A percentile compares a stretch with the other conserved stretches of the same genome.
Conservation (phyloP, 2,113 vertebrate genomes). For the Vombatus ursinus region DNA sequence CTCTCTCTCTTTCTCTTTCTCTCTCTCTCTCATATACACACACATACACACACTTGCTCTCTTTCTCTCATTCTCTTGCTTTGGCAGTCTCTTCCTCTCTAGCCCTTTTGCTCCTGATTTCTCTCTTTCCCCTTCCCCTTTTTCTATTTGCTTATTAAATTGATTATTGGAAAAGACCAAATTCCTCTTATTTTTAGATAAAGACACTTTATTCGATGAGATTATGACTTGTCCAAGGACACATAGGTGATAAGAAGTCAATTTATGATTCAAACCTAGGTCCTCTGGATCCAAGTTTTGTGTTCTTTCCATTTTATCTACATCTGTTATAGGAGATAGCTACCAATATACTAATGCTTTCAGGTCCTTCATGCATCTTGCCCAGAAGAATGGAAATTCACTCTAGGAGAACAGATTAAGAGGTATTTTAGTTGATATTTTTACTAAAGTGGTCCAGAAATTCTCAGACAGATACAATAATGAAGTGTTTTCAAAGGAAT, state of each 20-base stretch:
- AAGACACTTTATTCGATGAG: not conserved
- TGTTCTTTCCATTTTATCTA: not conserved
- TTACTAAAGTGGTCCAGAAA: too few species aligned
- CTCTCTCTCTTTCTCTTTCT: not conserved
- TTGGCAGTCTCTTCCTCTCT: not conserved
- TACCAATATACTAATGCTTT: not conserved
- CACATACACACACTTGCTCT: too few species aligned
- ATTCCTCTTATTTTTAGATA: not conserved
- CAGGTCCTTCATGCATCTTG: not conserved
- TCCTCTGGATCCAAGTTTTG: not conserved
- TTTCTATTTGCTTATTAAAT: not conserved
- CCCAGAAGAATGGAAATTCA: not conserved
- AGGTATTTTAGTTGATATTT: too few species aligned
- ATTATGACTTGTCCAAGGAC: not conserved
- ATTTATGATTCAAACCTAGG: not conserved
- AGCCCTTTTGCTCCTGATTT: not conserved
- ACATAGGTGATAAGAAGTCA: not conserved
- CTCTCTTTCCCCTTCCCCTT: not conserved
- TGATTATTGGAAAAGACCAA: not conserved
- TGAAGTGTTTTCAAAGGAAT: conserved; percentile 74
- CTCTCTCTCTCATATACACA: not conserved
- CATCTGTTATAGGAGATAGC: not conserved
- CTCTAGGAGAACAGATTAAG: conserved; percentile 51
- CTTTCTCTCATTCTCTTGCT: not conserved
- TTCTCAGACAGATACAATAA: conserved; percentile 38